Percentiles rank a stretch among this genome's conserved stretches.
Conservation (phyloP, 1,140 invertebrate genomes). For the Ceratoteleas bidentatus region DNA sequence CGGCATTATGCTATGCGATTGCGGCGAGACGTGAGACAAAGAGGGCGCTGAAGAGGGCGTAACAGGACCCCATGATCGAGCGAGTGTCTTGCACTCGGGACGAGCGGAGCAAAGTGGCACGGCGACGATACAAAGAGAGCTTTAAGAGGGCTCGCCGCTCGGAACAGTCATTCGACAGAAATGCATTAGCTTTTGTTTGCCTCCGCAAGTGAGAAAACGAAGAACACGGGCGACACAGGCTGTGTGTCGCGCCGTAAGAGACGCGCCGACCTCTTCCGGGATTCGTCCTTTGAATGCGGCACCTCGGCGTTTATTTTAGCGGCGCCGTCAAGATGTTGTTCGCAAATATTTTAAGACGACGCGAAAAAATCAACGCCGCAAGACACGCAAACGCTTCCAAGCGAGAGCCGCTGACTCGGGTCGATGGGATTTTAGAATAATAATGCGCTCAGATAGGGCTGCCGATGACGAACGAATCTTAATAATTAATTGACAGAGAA, state of each 20-base stretch:
- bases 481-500: no score
- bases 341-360: slow-evolving; percentile 46
- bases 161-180: slow-evolving; percentile 56
- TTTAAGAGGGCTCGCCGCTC: slow-evolving; percentile 35
- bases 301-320: slow-evolving; percentile 39
- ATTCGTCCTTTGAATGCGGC: slow-evolving; percentile 46
- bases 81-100: slow-evolving; percentile 30
- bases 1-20: slow-evolving; percentile 32
- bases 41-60: slow-evolving; percentile 24
- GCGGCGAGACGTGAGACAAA: slow-evolving; percentile 31
- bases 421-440: not conserved
- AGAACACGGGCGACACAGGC: slow-evolving; percentile 11
- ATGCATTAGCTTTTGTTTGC: slow-evolving; percentile 60
- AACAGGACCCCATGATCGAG: slow-evolving; percentile 17
- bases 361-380: slow-evolving; percentile 6
- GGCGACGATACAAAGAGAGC: slow-evolving; percentile 45
- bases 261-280: slow-evolving; percentile 26
- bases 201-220: slow-evolving; percentile 48
- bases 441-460: no score
- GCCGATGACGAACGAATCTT: no score
- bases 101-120: slow-evolving; percentile 34
- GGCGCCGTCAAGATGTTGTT: slow-evolving; percentile 33
- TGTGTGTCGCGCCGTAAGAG: slow-evolving; percentile 8
- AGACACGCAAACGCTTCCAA: not conserved
- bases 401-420: not conserved